These are phyloP conservation scores for Ivindomyrus marchei DNA, from an alignment of 2,113 vertebrate species.

Conservation along the genomic window DNA sequence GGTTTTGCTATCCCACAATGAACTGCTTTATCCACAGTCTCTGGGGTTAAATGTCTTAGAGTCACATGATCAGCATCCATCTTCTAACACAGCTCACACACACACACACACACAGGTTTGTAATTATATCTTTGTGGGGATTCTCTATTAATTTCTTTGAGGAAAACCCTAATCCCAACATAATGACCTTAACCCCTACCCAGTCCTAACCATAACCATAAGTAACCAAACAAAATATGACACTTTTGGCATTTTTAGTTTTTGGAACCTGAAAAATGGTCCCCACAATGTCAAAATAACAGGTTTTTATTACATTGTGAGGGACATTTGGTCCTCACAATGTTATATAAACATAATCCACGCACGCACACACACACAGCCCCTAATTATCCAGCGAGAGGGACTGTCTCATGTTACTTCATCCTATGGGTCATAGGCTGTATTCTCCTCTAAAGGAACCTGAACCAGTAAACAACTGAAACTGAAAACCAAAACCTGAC, in stretches of 20 bases:
- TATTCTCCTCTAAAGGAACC: neutral
- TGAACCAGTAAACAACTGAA: neutral
- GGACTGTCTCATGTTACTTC: neutral
- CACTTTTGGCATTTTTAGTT: no score
- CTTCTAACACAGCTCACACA: neutral
- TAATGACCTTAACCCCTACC: no score
- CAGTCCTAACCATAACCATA: no score
- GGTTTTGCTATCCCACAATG: constrained; percentile 3
- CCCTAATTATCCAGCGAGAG: neutral
- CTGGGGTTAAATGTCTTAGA: neutral
- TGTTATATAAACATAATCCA: no score
- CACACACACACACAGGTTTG: neutral
- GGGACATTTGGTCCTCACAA: no score
- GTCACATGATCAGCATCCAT: neutral
- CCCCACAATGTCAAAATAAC: no score
- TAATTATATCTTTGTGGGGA: no score
- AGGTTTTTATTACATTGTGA: no score
- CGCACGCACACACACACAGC: neutral
- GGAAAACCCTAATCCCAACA: no score
- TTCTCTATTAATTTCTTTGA: no score
- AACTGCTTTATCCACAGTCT: neutral
- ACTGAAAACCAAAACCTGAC: neutral
- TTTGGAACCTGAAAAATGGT: no score
- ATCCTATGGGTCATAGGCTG: neutral
- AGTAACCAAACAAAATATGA: no score